Conservation (phyloP, 2,113 vertebrate genomes). For the Hoplias malabaricus region DNA sequence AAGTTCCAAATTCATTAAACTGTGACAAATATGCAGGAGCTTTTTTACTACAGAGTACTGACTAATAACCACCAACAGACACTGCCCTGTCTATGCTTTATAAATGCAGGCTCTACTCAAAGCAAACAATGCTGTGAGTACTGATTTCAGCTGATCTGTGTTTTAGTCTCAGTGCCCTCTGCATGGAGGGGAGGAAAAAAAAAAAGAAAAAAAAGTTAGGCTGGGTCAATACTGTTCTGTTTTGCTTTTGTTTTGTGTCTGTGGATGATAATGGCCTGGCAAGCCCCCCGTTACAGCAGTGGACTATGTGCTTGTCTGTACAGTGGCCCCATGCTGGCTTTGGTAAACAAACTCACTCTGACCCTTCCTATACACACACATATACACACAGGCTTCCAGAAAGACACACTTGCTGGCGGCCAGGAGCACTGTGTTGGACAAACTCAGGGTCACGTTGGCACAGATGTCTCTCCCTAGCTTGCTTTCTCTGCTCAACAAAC, state of each 20-base stretch:
- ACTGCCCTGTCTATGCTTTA: too few species aligned
- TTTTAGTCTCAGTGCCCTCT: not conserved
- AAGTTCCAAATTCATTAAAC: too few species aligned
- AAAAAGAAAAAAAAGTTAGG: not conserved
- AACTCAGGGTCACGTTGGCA: not conserved
- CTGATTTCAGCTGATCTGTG: not conserved
- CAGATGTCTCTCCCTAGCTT: not conserved
- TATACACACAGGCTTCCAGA: not conserved
- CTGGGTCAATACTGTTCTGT: not conserved
- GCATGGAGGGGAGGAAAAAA: too few species aligned
- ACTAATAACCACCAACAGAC: too few species aligned
- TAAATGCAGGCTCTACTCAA: not conserved
- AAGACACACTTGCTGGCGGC: not conserved
- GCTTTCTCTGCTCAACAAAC: too few species aligned
- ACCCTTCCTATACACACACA: not conserved
- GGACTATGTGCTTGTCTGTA: not conserved
- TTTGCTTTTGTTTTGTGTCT: slow-evolving; percentile 10
- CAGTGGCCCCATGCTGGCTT: slow-evolving; percentile 15
- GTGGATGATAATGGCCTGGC: slow-evolving; percentile 2
- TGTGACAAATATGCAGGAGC: too few species aligned
- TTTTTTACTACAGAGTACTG: too few species aligned
- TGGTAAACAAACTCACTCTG: slow-evolving; percentile 39
- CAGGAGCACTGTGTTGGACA: slow-evolving; percentile 6
- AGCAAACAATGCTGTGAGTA: not conserved
- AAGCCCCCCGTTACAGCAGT: not conserved